phyloP scores from a whole-genome alignment of 2,113 vertebrate genomes.

The Nestor notabilis region DNA sequence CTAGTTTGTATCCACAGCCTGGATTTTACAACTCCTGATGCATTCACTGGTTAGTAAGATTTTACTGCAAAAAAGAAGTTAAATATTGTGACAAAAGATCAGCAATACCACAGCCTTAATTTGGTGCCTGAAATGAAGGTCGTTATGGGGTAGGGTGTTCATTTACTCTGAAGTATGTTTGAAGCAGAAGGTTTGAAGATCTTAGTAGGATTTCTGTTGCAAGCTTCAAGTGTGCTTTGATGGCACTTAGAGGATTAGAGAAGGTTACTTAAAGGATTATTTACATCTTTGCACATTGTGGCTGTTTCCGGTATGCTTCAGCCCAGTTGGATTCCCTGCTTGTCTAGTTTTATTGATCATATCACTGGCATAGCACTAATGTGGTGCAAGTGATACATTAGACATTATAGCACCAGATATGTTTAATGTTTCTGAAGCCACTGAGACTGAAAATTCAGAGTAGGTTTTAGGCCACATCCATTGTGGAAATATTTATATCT shows the following conservation, averaged over 20 bases:
- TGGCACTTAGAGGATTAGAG: background rate
- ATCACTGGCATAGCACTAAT: background rate
- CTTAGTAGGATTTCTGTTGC: background rate
- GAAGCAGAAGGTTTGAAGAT: background rate
- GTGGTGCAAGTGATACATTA: background rate
- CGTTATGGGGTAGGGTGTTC: background rate
- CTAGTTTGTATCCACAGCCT: background rate
- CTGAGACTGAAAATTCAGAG: background rate
- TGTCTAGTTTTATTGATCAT: background rate
- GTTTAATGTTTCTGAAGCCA: background rate
- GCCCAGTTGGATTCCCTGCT: background rate
- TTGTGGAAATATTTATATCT: background rate
- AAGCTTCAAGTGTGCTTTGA: background rate
- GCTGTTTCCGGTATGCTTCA: background rate
- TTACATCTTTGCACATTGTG: background rate
- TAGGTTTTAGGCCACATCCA: background rate
- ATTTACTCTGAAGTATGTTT: background rate
- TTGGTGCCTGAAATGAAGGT: background rate
- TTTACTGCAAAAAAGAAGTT: background rate
- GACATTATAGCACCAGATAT: background rate
- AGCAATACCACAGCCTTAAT: background rate
- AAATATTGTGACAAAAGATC: background rate
- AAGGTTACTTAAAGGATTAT: background rate
- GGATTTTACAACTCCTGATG: background rate
- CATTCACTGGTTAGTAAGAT: background rate